These are phyloP conservation scores for Lanistes nyassanus DNA, from an alignment of 1,140 invertebrate genomes.

Conservation along the genomic window DNA sequence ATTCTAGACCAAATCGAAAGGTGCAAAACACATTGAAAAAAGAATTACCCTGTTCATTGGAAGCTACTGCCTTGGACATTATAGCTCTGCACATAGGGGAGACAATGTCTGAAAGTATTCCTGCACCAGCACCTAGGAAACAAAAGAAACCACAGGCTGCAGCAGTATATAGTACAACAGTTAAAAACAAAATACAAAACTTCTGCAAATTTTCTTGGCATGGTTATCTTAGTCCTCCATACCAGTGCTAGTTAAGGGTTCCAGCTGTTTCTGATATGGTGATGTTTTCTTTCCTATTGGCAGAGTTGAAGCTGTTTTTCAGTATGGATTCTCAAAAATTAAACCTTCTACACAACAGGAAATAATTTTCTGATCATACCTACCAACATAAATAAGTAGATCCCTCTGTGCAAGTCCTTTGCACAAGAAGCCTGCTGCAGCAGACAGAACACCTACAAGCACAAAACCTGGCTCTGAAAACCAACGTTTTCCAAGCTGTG, in stretches of 20 bases:
- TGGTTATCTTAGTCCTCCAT: too few species aligned
- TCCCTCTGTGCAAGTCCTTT: constrained; percentile 11
- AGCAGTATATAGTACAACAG: too few species aligned
- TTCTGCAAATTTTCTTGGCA: too few species aligned
- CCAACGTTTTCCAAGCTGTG: constrained; percentile 5
- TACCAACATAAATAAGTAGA: constrained; percentile 16
- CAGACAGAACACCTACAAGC: neutral
- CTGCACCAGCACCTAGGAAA: constrained; percentile 13
- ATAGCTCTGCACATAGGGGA: constrained; percentile 20
- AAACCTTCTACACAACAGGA: neutral
- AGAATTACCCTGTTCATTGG: constrained; percentile 11
- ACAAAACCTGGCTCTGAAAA: constrained; percentile 14
- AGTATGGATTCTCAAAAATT: too few species aligned
- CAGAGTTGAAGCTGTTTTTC: too few species aligned
- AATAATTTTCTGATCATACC: neutral
- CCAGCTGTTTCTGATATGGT: too few species aligned
- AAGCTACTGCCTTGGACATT: constrained; percentile 16
- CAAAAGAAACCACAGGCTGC: neutral
- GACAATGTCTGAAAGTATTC: constrained; percentile 8
- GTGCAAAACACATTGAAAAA: too few species aligned
- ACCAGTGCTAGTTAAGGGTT: too few species aligned
- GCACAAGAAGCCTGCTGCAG: neutral
- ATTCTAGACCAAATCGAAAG: too few species aligned
- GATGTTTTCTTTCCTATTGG: too few species aligned
- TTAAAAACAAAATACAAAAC: too few species aligned